Evolutionary conservation across 53 echinoderm and acorn worm species (phyloP).

Genomic region (Holothuria leucospilota): DNA sequence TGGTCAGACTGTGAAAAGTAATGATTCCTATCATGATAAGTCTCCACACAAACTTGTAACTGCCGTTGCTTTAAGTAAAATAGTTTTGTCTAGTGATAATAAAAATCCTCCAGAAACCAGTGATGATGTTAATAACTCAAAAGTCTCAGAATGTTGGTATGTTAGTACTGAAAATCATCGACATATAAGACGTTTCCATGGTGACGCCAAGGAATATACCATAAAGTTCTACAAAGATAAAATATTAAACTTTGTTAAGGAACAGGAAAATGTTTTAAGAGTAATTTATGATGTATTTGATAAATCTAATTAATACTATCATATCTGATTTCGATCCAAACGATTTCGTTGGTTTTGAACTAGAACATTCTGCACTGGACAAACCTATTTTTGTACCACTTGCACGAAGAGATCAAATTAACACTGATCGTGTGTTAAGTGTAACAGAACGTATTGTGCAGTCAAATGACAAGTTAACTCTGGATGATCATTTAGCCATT

Average conservation of each 20-base stretch:
- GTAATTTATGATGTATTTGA: background rate
- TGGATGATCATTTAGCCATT: background rate
- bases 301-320: background rate
- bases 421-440: background rate
- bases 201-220: background rate
- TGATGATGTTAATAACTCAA: too few species aligned
- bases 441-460: background rate
- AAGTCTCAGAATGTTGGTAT: too few species aligned
- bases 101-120: too few species aligned
- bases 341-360: constrained; percentile 4
- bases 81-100: too few species aligned
- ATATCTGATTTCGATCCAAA: background rate
- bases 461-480: background rate
- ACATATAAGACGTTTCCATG: background rate
- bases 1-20: too few species aligned
- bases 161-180: background rate
- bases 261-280: background rate
- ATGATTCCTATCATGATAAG: too few species aligned
- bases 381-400: background rate
- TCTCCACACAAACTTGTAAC: too few species aligned
- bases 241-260: background rate
- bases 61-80: too few species aligned
- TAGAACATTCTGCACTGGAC: background rate
- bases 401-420: background rate
- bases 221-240: background rate